These are phyloP conservation scores for Ips nitidus DNA, from an alignment of 1,140 invertebrate species.

Conservation along the genomic window DNA sequence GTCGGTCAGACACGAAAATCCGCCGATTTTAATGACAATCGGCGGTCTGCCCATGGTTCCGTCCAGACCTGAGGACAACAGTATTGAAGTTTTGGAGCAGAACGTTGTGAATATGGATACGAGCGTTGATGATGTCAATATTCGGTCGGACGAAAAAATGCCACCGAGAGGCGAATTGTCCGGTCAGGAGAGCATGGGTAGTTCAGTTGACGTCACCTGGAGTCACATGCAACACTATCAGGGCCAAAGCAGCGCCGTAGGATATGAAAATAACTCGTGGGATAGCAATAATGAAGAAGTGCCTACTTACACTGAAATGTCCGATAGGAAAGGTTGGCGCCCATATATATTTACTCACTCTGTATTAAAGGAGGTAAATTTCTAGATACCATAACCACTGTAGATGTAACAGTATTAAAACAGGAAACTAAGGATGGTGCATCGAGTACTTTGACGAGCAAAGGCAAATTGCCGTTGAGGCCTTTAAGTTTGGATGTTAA, in stretches of 20 bases:
- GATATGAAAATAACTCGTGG: constrained; percentile 31
- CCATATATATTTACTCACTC: background rate
- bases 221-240: constrained; percentile 46
- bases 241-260: constrained; percentile 50
- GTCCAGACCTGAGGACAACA: constrained; percentile 15
- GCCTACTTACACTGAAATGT: constrained; percentile 7
- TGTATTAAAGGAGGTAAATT: background rate
- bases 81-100: constrained; percentile 36
- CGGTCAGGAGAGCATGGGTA: constrained; percentile 75
- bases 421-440: constrained; percentile 16
- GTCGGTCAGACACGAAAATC: constrained; percentile 32
- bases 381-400: constrained; percentile 13
- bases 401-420: constrained; percentile 18
- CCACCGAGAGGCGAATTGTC: constrained; percentile 79
- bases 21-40: constrained; percentile 46
- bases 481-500: constrained; percentile 39
- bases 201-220: constrained; percentile 47
- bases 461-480: constrained; percentile 1
- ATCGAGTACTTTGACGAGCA: background rate
- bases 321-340: constrained; percentile 18
- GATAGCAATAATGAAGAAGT: constrained; percentile 20
- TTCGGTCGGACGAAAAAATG: constrained; percentile 81
- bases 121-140: constrained; percentile 68
- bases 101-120: constrained; percentile 58
- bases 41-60: constrained; percentile 36